Conservation (phyloP, 2,113 vertebrate genomes). For the Callopanchax toddi region DNA sequence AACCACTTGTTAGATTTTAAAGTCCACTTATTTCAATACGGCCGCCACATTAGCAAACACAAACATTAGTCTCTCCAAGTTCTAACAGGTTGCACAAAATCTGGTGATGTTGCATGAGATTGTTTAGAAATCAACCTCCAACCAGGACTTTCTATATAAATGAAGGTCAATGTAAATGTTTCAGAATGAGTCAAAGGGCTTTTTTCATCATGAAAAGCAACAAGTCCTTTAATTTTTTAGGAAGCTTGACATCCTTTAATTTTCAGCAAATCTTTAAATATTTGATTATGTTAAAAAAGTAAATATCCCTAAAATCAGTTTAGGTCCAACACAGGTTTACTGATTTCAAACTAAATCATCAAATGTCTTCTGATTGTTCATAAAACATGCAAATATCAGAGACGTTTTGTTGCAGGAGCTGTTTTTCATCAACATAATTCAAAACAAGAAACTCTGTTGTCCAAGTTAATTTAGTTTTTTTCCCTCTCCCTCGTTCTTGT, state of each 20-base stretch:
- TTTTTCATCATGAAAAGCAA: no score
- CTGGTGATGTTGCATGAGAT: no score
- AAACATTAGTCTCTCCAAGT: no score
- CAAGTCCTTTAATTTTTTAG: no score
- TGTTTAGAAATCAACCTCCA: no score
- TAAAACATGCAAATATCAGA: neutral
- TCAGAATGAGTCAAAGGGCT: no score
- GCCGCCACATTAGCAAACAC: no score
- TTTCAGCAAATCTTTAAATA: neutral
- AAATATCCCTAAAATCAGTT: neutral
- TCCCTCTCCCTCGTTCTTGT: slow-evolving; percentile 13
- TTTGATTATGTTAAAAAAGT: neutral
- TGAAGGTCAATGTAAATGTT: no score
- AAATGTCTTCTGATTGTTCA: neutral
- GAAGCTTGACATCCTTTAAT: neutral
- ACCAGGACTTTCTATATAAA: no score
- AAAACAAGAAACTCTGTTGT: slow-evolving; percentile 18
- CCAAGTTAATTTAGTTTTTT: slow-evolving; percentile 26
- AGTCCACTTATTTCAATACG: no score
- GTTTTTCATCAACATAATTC: slow-evolving; percentile 41
- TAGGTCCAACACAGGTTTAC: neutral
- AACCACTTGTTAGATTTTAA: no score
- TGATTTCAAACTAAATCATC: neutral
- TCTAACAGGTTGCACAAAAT: no score
- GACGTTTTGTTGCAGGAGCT: neutral